Base-by-base conservation (phyloP, 2,888 invertebrate genomes). In the Diarsia mendica region DNA sequence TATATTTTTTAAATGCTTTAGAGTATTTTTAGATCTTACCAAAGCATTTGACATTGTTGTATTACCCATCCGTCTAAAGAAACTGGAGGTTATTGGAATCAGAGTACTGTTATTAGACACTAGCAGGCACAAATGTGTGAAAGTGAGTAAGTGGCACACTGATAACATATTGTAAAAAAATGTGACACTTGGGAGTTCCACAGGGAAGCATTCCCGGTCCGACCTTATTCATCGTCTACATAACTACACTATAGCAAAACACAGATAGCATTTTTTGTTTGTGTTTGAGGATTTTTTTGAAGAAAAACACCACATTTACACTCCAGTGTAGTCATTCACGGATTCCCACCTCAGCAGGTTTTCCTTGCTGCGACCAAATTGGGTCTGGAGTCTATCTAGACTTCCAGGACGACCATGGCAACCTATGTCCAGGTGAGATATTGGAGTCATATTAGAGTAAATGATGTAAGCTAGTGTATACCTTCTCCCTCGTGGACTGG, bases 401-500 rank as follows among this genome's bases (percentile, higher is more conserved):
- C 39, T 39, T 39, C 39, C 39, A 39, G 39, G 39, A 5, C 39
- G 39, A 39, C 39, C 2, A 39, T 3, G 39, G 3, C 39, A 39
- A 39, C 39, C 4, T 4, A 39, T 39, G 39, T 39, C 39, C 39
- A 39, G 2, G 39, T 39, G 39, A 4, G 39, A 39, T 4, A 39
- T 39, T 39, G n/a, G n/a, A 39, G 3, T 39, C 39, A 39, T 39
- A 4, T 5, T 4, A n/a, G n/a, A 39, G 6, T 5, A 3, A 6
- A 39, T 39, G 8, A 39, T 6, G 39, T 5, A 39, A 39, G 39
- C 39, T 39, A 6, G 39, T 39, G 0, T 10, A 83, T 87, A 97
- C 98, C 95, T 97, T 97, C 93, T 98, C 98, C 87, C 98, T 95
- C 3, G 98, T 97, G 88, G 97, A 97, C 94, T 98, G 98, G 95